Conservation (phyloP, 1,140 invertebrate species). For the Panonychus citri region DNA sequence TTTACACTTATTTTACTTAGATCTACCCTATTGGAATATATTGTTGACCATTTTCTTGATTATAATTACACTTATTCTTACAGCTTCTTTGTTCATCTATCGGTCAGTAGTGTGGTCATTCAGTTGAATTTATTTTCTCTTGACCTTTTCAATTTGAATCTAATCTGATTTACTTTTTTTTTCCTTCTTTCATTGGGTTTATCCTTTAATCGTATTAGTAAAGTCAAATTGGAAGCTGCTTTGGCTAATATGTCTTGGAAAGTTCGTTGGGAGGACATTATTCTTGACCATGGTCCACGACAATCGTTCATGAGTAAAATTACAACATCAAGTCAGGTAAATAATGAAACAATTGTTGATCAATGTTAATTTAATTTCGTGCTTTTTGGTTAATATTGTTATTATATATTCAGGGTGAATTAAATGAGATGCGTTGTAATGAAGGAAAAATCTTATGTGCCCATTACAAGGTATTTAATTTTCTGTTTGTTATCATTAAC, state of each 20-base stretch:
- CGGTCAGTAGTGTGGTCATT: too few species aligned
- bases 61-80: conserved; percentile 20
- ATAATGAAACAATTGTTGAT: conserved; percentile 18
- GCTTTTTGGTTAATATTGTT: neutral
- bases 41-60: conserved; percentile 22
- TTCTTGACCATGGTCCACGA: conserved; percentile 9
- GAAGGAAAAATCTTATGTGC: neutral
- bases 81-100: conserved; percentile 7
- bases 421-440: neutral
- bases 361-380: too few species aligned
- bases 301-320: conserved; percentile 9
- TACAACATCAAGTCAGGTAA: conserved; percentile 32
- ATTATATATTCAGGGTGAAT: too few species aligned
- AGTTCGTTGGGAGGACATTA: conserved; percentile 43
- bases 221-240: conserved; percentile 49
- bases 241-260: conserved; percentile 63
- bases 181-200: too few species aligned
- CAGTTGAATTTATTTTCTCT: too few species aligned
- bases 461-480: neutral
- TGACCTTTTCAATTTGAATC: too few species aligned
- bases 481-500: neutral
- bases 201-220: too few species aligned
- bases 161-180: too few species aligned
- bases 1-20: conserved; percentile 16
- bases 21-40: conserved; percentile 22